phyloP scores from a whole-genome alignment of 2,888 invertebrate genomes.

The Stenodema calcarata region DNA sequence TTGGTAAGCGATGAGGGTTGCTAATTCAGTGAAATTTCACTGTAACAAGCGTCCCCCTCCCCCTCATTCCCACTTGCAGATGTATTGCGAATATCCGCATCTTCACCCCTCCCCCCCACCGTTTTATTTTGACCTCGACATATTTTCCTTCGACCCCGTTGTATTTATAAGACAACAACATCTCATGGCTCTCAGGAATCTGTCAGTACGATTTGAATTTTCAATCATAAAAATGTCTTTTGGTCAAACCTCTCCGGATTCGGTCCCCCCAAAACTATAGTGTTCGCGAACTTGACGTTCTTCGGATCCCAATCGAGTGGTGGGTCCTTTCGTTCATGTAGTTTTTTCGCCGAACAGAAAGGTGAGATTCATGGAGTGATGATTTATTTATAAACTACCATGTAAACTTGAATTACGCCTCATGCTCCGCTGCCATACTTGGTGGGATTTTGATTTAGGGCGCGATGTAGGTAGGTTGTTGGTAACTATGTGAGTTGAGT shows the following conservation, averaged over 20 bases:
- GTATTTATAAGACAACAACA: constrained; percentile 36
- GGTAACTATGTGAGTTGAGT: too few species aligned
- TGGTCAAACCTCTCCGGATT: neutral
- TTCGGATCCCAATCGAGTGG: neutral
- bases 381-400: neutral
- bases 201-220: neutral
- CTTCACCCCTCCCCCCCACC: constrained; percentile 40
- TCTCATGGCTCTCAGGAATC: neutral
- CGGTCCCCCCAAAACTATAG: neutral
- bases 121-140: constrained; percentile 46
- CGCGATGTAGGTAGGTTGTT: neutral
- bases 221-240: neutral
- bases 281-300: neutral
- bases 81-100: constrained; percentile 39
- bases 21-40: neutral
- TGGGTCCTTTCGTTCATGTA: neutral
- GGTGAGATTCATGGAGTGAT: neutral
- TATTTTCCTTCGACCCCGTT: constrained; percentile 34
- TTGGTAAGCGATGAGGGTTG: neutral
- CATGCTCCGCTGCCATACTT: neutral
- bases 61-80: constrained; percentile 4
- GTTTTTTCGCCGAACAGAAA: neutral
- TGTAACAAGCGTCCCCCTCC: neutral
- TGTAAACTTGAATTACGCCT: neutral
- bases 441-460: neutral